Base-by-base conservation (phyloP, 2,113 vertebrate genomes). In the Beaufortia kweichowensis region DNA sequence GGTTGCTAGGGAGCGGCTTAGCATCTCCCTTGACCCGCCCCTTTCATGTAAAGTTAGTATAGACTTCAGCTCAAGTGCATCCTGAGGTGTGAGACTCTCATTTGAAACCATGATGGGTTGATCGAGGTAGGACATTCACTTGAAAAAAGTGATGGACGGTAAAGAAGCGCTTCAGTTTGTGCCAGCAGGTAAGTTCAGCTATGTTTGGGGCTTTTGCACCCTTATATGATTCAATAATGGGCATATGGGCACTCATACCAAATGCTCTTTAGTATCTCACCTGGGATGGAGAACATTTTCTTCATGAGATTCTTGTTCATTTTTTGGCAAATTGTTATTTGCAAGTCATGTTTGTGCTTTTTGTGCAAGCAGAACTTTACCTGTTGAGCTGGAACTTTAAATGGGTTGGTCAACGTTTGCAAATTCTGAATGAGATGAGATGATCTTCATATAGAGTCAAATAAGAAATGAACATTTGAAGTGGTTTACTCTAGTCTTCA, bases 101-200 rank as follows among this genome's bases (percentile, higher is more conserved):
- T 53, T 78, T n/a, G 29, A 24, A 72, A 86, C 69, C 80, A 85
- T 85, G 81, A 91, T 90, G 90, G 85, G 88, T 72, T 90, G 86
- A 92, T 78, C 65, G 75, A 72, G 80, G 75, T 66, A 24, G 80
- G 71, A 10, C 4, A 70, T 77, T 77, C 74, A 77, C 1, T 8
- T n/a, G 1, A 50, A 8, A 78, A 88, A 67, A 88, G 14, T 67
- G 77, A 92, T 91, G 88, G 89, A 90, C 79, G 75, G 43, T 60
- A 85, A 81, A 84, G 85, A 86, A 73, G 82, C 87, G 81, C 86
- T 90, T 63, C 85, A 88, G 66, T 91, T 90, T 82, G 80, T 90
- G 77, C 84, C 87, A 79, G 82, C 81, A 81, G 91, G 90, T 91
- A 80, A 90, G 90, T 92, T 84, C 26, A 79, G 26, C 31, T 59